Conservation (phyloP, 2,888 invertebrate genomes). For the Urechis unicinctus region DNA sequence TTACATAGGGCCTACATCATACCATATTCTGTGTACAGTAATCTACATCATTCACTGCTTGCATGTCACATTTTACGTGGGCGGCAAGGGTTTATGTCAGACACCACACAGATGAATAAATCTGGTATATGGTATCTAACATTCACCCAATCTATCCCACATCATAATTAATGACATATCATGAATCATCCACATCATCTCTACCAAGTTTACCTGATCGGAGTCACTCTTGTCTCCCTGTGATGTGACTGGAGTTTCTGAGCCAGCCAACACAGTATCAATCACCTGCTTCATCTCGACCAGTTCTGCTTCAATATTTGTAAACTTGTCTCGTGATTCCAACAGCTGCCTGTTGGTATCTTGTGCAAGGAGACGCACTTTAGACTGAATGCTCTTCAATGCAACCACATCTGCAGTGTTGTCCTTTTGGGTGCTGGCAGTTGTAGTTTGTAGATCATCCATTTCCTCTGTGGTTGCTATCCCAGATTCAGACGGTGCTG, state of each 20-base stretch:
- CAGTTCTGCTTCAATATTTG: not conserved
- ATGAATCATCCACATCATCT: no score
- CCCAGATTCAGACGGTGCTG: not conserved
- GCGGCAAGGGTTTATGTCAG: no score
- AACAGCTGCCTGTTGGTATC: slow-evolving; percentile 12
- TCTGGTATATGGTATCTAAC: no score
- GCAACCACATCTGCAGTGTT: not conserved
- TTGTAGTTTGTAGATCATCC: not conserved
- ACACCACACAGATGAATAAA: no score
- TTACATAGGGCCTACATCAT: not conserved
- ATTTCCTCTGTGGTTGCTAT: not conserved
- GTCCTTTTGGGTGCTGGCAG: not conserved
- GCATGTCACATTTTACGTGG: no score
- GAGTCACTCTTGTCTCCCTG: no score
- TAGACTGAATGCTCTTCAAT: slow-evolving; percentile 4
- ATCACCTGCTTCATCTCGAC: not conserved
- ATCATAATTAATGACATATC: no score
- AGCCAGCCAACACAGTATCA: no score
- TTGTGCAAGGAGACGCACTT: slow-evolving; percentile 8
- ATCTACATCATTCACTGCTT: no score
- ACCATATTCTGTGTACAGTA: not conserved
- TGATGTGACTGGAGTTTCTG: no score
- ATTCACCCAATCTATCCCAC: no score
- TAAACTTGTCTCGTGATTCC: slow-evolving; percentile 3
- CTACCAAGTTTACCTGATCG: no score